Conservation (phyloP, 2,113 vertebrate genomes). For the Cinclus cinclus region DNA sequence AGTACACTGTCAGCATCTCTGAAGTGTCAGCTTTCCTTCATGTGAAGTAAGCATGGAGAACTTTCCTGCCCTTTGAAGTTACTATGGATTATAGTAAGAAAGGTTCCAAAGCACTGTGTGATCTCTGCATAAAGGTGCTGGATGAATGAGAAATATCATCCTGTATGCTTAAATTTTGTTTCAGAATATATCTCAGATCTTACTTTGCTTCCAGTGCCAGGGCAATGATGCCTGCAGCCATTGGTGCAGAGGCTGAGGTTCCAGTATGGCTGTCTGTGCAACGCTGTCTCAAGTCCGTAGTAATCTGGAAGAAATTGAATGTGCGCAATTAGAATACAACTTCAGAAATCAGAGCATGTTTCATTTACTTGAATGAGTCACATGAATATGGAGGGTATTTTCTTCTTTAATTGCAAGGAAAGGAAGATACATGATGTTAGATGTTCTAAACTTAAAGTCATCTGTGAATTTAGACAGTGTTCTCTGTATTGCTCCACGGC, state of each 20-base stretch:
- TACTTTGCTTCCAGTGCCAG: conserved; percentile 98
- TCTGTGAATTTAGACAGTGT: neutral
- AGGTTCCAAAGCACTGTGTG: neutral
- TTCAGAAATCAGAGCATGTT: conserved; percentile 23
- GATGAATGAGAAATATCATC: neutral
- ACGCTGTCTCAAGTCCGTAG: conserved; percentile 95
- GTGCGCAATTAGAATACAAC: neutral
- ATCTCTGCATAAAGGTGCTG: neutral
- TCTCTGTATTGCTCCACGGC: neutral
- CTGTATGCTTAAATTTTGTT: neutral
- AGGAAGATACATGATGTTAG: neutral
- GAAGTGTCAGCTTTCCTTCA: neutral
- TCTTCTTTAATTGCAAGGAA: neutral
- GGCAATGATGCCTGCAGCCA: conserved; percentile 98
- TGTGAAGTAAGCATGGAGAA: neutral
- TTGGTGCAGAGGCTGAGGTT: conserved; percentile 96
- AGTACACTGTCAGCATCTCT: neutral
- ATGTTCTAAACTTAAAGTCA: neutral
- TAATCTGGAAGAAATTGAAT: conserved; percentile 84
- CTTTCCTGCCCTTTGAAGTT: neutral
- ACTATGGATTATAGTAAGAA: neutral
- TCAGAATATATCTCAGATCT: conserved; percentile 68
- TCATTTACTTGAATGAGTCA: neutral
- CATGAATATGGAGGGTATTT: neutral
- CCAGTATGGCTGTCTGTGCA: conserved; percentile 99